Evolutionary conservation across 2,888 invertebrate genomes (phyloP).

Genomic region (Emesis castigata): DNA sequence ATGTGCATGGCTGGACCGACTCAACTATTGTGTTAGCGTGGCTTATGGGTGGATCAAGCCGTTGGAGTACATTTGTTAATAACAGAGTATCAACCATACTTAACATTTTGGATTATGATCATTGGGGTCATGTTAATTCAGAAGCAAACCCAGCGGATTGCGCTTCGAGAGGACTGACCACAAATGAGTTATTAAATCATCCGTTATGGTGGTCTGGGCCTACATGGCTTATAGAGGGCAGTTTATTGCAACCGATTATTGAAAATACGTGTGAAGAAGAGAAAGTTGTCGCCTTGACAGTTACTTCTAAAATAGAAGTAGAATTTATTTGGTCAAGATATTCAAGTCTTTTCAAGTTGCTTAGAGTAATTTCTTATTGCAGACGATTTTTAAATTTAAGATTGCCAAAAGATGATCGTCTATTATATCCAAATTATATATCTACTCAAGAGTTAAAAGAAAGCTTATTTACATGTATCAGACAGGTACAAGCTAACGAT

Average conservation of each 20-base stretch:
- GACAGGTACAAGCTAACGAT: background rate
- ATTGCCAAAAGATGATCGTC: background rate
- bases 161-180: background rate
- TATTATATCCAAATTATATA: background rate
- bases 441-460: background rate
- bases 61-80: conserved; percentile 36
- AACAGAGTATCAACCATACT: conserved; percentile 60
- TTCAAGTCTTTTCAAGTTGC: background rate
- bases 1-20: conserved; percentile 34
- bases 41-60: conserved; percentile 40
- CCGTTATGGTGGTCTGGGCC: conserved; percentile 1
- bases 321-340: background rate
- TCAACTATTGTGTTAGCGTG: conserved; percentile 19
- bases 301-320: background rate
- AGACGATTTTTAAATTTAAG: background rate
- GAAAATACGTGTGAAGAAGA: background rate
- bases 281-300: background rate
- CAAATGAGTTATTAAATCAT: background rate
- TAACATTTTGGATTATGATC: conserved; percentile 22
- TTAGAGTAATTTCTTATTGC: background rate
- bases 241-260: background rate
- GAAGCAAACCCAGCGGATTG: conserved; percentile 66
- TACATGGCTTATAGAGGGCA: background rate
- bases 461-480: background rate
- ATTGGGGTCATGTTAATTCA: conserved; percentile 43